A percentile compares a stretch with the other conserved stretches of the same genome.
phyloP scores from a whole-genome alignment of 2,888 invertebrate species.

The Stenodera caucasica region DNA sequence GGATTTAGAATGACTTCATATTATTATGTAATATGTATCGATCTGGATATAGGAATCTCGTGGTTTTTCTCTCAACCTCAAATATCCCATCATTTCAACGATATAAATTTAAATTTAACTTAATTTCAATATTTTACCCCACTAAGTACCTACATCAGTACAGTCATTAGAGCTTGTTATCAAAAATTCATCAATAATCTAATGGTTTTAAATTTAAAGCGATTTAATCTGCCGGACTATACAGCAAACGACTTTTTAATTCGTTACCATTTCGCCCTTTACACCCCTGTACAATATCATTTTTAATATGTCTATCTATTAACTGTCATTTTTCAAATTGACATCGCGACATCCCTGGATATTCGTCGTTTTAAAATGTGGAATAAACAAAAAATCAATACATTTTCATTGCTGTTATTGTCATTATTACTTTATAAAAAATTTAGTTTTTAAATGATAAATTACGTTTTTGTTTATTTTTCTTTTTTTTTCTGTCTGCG shows the following conservation, averaged over 20 bases:
- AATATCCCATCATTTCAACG: not conserved
- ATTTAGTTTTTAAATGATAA: not conserved
- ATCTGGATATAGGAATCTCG: constrained; percentile 28
- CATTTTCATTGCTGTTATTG: not conserved
- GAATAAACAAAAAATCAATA: constrained; percentile 2
- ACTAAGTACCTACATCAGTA: too few species aligned
- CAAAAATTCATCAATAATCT: not conserved
- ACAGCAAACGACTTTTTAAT: not conserved
- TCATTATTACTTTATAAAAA: not conserved
- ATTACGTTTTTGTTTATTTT: not conserved
- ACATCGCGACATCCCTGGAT: not conserved
- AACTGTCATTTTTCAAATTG: constrained; percentile 3
- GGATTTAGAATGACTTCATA: constrained; percentile 51
- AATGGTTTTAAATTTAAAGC: not conserved
- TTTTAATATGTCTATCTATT: not conserved
- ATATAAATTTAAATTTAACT: too few species aligned
- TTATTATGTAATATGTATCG: constrained; percentile 51
- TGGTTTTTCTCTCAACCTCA: not conserved
- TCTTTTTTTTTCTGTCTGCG: too few species aligned
- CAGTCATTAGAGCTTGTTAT: not conserved
- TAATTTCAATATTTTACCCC: too few species aligned
- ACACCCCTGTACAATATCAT: not conserved
- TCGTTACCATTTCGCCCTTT: not conserved
- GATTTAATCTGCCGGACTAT: not conserved
- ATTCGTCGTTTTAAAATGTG: not conserved